Evolutionary conservation across 2,797 vertebrate species (phyloP).

Genomic region (Gouania willdenowi): DNA sequence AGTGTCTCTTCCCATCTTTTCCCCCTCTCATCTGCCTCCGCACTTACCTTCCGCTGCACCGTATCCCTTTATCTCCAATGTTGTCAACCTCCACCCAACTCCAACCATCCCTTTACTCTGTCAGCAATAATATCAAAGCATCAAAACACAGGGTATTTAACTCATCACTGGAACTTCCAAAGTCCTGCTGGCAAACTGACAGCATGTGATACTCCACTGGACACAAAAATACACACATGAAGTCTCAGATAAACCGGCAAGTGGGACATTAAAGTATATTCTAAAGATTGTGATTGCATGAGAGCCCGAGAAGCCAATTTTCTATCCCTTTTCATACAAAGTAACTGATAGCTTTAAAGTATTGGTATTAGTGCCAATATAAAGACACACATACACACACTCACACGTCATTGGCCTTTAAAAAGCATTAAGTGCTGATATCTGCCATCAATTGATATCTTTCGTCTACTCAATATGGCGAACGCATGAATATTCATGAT

Average conservation of each 20-base stretch:
- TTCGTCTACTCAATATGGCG: slow-evolving; percentile 56
- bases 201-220: slow-evolving; percentile 6
- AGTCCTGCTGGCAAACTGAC: slow-evolving; percentile 28
- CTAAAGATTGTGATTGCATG: neutral
- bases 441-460: slow-evolving; percentile 63
- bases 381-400: neutral
- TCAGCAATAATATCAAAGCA: slow-evolving; percentile 62
- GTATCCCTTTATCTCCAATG: slow-evolving; percentile 29
- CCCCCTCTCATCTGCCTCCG: slow-evolving; percentile 26
- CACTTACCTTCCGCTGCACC: slow-evolving; percentile 12
- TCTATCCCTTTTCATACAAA: too few relatives aligned
- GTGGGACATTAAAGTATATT: neutral
- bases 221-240: slow-evolving; percentile 6
- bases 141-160: slow-evolving; percentile 50
- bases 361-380: neutral
- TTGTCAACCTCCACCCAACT: slow-evolving; percentile 31
- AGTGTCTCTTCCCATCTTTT: slow-evolving; percentile 12
- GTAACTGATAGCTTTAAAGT: neutral
- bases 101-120: slow-evolving; percentile 25
- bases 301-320: too few relatives aligned
- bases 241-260: neutral
- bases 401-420: slow-evolving; percentile 42
- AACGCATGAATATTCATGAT: slow-evolving; percentile 66
- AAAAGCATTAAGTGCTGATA: slow-evolving; percentile 64
- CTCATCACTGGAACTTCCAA: slow-evolving; percentile 39